Conservation (phyloP, 2,113 vertebrate species). For the Apteryx owenii region DNA sequence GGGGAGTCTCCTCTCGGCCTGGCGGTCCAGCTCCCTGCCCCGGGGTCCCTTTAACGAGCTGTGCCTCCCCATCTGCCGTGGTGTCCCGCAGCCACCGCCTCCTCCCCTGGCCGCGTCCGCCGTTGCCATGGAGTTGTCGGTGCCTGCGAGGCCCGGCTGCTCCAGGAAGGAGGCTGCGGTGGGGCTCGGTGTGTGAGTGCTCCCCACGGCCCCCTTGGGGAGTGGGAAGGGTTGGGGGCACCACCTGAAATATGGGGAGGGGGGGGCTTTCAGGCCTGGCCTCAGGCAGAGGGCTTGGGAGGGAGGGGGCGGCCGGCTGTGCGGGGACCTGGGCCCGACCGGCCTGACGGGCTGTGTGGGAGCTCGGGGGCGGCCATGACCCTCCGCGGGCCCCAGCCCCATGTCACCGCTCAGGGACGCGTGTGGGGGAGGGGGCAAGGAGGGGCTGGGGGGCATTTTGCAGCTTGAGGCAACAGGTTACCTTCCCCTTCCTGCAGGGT, state of each 20-base stretch:
- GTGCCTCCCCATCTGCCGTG: accelerated
- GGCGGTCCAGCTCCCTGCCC: too few relatives aligned
- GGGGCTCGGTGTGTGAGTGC: background rate
- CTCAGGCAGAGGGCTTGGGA: background rate
- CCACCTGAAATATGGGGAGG: background rate
- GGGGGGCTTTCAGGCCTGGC: background rate
- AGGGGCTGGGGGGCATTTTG: background rate
- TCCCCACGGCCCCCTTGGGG: accelerated
- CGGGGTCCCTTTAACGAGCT: background rate
- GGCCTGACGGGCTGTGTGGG: too few relatives aligned
- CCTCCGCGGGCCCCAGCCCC: background rate
- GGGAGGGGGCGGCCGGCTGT: too few relatives aligned
- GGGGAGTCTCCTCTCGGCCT: too few relatives aligned
- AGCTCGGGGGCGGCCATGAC: background rate
- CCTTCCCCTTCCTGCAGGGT: accelerated
- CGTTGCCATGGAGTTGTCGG: background rate
- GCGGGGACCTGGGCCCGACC: background rate
- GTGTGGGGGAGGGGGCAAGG: too few relatives aligned
- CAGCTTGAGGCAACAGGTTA: background rate
- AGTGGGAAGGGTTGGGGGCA: background rate
- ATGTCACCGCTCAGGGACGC: too few relatives aligned
- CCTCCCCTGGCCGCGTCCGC: background rate
- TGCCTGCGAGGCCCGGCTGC: background rate
- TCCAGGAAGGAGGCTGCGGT: background rate
- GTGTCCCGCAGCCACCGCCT: accelerated